A percentile compares a stretch with the other conserved stretches of the same genome.
Evolutionary conservation across 2,888 invertebrate genomes (phyloP).

Genomic region (Tachina grossa): DNA sequence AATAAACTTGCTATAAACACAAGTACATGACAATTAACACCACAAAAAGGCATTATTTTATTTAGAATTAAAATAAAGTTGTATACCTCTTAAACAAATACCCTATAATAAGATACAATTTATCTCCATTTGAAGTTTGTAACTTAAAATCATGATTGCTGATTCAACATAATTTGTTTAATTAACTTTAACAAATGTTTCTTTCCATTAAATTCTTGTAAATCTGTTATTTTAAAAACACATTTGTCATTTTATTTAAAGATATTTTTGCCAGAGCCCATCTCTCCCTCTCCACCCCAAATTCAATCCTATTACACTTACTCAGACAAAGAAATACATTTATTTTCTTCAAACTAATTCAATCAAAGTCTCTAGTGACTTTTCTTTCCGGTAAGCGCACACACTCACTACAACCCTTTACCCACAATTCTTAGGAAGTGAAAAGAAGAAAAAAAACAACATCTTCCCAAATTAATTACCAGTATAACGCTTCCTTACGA

Average conservation of each 20-base stretch:
- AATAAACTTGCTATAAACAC: no score
- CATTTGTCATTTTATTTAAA: slow-evolving; percentile 61
- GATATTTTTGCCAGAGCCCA: slow-evolving; percentile 8
- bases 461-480: slow-evolving; percentile 70
- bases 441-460: slow-evolving; percentile 11
- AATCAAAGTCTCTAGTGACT: slow-evolving; percentile 69
- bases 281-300: not conserved
- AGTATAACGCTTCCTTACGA: slow-evolving; percentile 71
- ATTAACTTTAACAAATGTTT: slow-evolving; percentile 68
- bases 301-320: slow-evolving; percentile 30
- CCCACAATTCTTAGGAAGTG: not conserved
- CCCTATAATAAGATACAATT: not conserved
- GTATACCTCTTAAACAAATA: not conserved
- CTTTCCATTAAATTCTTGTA: slow-evolving; percentile 58
- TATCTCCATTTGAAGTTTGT: not conserved
- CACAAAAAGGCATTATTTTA: no score
- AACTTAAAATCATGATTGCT: slow-evolving; percentile 31
- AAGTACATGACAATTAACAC: no score
- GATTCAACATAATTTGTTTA: slow-evolving; percentile 63
- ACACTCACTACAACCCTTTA: slow-evolving; percentile 19
- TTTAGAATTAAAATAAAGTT: no score
- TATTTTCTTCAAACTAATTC: slow-evolving; percentile 67
- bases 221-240: slow-evolving; percentile 49
- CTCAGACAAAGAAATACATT: slow-evolving; percentile 53
- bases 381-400: slow-evolving; percentile 33